Base-by-base conservation (phyloP, 2,888 invertebrate genomes). In the Shargacucullia verbasci region DNA sequence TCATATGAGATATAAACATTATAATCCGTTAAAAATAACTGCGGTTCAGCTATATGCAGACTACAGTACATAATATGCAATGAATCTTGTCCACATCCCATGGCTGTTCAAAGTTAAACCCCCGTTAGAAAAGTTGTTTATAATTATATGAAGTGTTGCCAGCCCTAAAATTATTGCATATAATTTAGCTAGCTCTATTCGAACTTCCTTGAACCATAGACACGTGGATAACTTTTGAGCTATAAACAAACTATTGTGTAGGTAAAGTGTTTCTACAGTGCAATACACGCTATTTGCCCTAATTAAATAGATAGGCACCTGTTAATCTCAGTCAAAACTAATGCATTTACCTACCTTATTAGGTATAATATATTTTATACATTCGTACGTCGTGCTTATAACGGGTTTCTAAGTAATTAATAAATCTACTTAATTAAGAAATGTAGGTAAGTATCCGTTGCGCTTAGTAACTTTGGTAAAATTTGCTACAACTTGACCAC, bases 161-260 rank as follows among this genome's bases (percentile, higher is more conserved):
- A 70, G 27, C 53, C 15, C 14, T 43, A 52, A 38, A 20, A 20
- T 4, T 29, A 29, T 29, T 45, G 37, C 13, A 9, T 29, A 45
- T 52, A 58, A 62, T 62, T 38, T 68, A 63, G 41, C 25, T 68
- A 63, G 41, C 25, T 38, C 63, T 34, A 44, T 64, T 39, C 63
- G 62, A 71, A 68, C 68, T 68, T 73, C 60, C 65, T 57, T 59
- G 59, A 60, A 67, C 65, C 56, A 53, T 33, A 53, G 47, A 49
- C 37, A 31, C 47, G 48, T 43, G 43, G 44, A 33, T 58, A 59
- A 52, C 41, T 44, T 48, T 57, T 33, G 39, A 11, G 13, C 12
- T 45, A 34, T 53, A 54, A 37, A 61, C 58, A 41, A 37, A 46
- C 37, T 58, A 69, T 38, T 46, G 53, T 63, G 38, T 58, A 20